phyloP scores from a whole-genome alignment of 2,797 vertebrate species.

The Crax fasciolata region DNA sequence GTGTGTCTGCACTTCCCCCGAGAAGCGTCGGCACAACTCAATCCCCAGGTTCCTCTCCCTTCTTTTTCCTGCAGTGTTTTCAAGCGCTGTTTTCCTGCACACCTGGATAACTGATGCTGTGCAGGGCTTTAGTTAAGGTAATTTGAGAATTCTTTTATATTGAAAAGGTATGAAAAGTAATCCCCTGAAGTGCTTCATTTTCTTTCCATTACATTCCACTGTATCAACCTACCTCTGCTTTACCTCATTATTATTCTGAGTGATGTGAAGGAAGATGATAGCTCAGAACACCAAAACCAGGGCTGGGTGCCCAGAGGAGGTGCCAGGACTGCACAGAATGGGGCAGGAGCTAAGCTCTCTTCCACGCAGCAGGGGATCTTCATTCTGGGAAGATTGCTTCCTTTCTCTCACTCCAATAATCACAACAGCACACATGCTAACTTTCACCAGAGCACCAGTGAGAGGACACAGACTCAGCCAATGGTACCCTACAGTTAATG shows the following conservation, averaged over 20 bases:
- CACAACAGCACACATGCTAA: neutral
- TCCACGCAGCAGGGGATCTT: neutral
- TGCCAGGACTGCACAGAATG: neutral
- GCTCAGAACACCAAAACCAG: neutral
- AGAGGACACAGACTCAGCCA: neutral
- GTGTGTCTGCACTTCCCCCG: neutral
- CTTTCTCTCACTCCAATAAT: neutral
- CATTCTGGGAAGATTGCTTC: neutral
- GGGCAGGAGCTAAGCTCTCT: neutral
- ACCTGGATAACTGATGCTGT: neutral
- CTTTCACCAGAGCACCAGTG: neutral
- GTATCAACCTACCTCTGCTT: slow-evolving; percentile 29
- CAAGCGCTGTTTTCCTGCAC: neutral
- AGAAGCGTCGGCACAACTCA: neutral
- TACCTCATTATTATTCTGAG: slow-evolving; percentile 15
- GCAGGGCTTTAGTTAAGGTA: slow-evolving; percentile 45
- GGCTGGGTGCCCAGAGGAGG: neutral
- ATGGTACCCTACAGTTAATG: neutral
- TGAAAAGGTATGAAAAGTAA: slow-evolving; percentile 62
- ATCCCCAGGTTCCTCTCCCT: neutral
- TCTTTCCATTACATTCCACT: slow-evolving; percentile 4
- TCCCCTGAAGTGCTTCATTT: slow-evolving; percentile 50
- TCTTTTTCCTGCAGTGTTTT: slow-evolving; percentile 24
- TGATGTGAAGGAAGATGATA: neutral
- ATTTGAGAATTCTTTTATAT: slow-evolving; percentile 57